These are phyloP conservation scores for Eira barbara DNA, from an alignment of 2,113 vertebrate species.

Conservation along the genomic window DNA sequence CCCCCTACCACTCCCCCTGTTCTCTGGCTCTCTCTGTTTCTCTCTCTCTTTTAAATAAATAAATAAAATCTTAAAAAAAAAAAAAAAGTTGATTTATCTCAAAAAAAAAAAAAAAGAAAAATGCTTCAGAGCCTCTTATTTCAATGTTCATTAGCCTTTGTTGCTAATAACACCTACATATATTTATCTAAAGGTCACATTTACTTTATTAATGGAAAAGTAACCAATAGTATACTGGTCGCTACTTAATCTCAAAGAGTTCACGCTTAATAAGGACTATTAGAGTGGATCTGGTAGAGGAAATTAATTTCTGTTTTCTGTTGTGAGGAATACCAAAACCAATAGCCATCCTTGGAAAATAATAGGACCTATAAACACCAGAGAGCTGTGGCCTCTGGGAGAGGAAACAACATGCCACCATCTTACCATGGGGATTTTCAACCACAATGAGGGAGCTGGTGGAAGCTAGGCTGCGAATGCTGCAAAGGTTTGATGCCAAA, in stretches of 20 bases:
- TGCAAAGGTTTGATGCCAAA: not conserved
- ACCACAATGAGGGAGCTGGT: not conserved
- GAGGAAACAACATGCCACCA: not conserved
- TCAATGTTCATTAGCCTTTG: not conserved
- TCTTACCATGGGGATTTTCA: not conserved
- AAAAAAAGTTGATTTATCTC: not conserved
- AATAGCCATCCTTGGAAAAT: not conserved
- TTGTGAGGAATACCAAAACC: not conserved
- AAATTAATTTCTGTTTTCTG: not conserved
- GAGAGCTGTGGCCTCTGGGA: not conserved
- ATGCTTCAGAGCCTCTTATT: not conserved
- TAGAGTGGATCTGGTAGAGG: not conserved
- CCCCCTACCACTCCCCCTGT: not conserved
- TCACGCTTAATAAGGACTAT: not conserved
- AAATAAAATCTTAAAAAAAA: not conserved
- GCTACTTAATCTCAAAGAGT: not conserved
- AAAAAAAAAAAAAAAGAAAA: not conserved
- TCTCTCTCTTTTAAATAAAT: not conserved
- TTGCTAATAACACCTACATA: not conserved
- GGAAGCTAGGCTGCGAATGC: not conserved
- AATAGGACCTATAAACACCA: not conserved
- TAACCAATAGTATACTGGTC: not conserved
- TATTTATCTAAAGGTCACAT: not conserved
- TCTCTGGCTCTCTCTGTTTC: not conserved
- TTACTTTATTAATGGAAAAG: conserved; percentile 32